Evolutionary conservation across 2,888 invertebrate species (phyloP), one percentile per base, ranked within the genome.

Genomic region (Andrena dorsata): DNA sequence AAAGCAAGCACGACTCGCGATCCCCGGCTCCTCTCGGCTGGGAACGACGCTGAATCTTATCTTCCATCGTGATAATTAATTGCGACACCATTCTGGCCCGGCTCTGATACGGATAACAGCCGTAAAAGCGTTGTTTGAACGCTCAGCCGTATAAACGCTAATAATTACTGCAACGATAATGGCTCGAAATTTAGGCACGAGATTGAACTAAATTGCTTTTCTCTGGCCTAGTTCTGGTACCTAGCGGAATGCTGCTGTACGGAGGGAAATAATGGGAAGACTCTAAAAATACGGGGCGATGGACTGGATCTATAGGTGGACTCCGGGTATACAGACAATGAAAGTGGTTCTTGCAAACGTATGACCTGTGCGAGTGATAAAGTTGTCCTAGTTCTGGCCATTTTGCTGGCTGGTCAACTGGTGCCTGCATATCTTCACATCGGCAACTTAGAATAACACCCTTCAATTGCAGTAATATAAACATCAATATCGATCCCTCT

Each of bases 51-150:
- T 23, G 30, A 60, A 41, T 79, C 58, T 78, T 69, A 69, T 74
- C 68, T 70, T n/a, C 20, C 58, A 47, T 76, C 58, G 64, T 16
- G 76, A 60, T 70, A 76, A 76, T 79, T 76, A 79, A 79, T 79
- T 70, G 65, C 70, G 30, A 69, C 64, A 47, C 61, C 26, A 23
- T 69, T 79, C 56, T 23, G 35, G 23, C 26, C 26, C 13, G 58
- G 4, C n/a, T n/a, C 47, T 64, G 68, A 49, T 32, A 61, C 28
- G 41, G 60, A 30, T 61, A 75, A 68, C 66, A 58, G 41, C 63
- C 26, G 35, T 51, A 30, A 76, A 70, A n/a, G 41, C 4, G 20
- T 13, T 49, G 70, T 60, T 35, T 23, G 30, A 70, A 30, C 20
- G 30, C 35, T n/a, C n/a, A 2, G 60, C 28, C 13, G 28, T 28